Percentiles rank a stretch among this genome's conserved stretches.
Conservation (phyloP, 30 jellyfish, hydroid and myxozoan species). For the Turritopsis dohrnii region DNA sequence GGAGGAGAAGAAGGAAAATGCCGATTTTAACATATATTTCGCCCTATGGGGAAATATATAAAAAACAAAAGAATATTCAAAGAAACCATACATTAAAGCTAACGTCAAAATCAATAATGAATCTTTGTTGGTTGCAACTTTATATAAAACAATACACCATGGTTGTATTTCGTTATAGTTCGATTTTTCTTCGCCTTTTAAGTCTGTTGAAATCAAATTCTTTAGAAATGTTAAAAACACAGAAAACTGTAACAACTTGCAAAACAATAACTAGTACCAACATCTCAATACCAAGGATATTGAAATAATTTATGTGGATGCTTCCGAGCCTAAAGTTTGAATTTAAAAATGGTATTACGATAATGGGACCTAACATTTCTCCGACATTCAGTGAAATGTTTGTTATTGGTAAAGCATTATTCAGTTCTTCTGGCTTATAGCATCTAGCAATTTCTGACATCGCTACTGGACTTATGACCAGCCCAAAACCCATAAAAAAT, state of each 20-base stretch:
- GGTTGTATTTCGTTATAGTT: background rate
- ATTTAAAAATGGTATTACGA: background rate
- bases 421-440: background rate
- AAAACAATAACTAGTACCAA: background rate
- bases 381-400: background rate
- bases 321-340: background rate
- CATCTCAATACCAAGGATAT: background rate
- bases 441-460: background rate
- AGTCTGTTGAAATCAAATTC: background rate
- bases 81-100: background rate
- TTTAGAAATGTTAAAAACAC: background rate
- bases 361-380: background rate
- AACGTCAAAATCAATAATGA: background rate
- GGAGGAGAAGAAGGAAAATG: no score
- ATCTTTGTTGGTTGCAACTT: background rate
- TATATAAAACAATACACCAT: background rate
- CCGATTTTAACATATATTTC: no score
- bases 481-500: background rate
- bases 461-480: background rate
- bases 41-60: no score
- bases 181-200: no score
- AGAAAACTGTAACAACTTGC: background rate
- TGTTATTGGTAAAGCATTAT: background rate
- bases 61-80: background rate
- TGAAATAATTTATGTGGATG: background rate